Evolutionary conservation across 2,113 vertebrate species (phyloP).

Genomic region (Dasyurus viverrinus): DNA sequence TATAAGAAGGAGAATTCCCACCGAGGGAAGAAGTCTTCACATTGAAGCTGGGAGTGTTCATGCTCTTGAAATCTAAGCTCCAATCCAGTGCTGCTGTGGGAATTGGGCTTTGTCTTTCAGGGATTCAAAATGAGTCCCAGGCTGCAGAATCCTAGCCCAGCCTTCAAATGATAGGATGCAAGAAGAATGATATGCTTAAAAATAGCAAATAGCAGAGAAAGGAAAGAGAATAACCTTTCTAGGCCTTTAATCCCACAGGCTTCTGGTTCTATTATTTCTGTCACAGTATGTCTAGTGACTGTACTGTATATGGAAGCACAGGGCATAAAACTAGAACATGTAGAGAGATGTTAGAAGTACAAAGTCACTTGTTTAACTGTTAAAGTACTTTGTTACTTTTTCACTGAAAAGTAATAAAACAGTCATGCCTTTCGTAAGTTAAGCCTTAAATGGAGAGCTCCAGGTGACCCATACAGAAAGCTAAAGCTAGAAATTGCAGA

Average conservation of each 20-base stretch:
- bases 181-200: conserved; percentile 46
- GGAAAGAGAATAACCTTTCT: background rate
- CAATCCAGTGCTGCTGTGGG: background rate
- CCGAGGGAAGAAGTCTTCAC: no score
- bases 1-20: background rate
- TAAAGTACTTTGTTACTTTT: background rate
- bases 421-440: background rate
- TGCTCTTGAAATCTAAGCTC: background rate
- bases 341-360: background rate
- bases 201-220: background rate
- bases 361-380: background rate
- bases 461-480: background rate
- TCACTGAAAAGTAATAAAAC: background rate
- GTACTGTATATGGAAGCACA: background rate
- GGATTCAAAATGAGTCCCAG: conserved; percentile 24
- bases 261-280: conserved; percentile 1
- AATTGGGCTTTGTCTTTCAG: background rate
- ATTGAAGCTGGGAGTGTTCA: background rate
- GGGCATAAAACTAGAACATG: background rate
- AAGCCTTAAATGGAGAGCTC: background rate
- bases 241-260: background rate
- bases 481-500: background rate
- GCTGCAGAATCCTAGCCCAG: conserved; percentile 34
- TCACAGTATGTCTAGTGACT: background rate
- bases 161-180: conserved; percentile 1